A percentile compares a stretch with the other conserved stretches of the same genome.
These are phyloP conservation scores for Phorcus lineatus DNA, from an alignment of 2,888 invertebrate genomes.

Conservation along the genomic window DNA sequence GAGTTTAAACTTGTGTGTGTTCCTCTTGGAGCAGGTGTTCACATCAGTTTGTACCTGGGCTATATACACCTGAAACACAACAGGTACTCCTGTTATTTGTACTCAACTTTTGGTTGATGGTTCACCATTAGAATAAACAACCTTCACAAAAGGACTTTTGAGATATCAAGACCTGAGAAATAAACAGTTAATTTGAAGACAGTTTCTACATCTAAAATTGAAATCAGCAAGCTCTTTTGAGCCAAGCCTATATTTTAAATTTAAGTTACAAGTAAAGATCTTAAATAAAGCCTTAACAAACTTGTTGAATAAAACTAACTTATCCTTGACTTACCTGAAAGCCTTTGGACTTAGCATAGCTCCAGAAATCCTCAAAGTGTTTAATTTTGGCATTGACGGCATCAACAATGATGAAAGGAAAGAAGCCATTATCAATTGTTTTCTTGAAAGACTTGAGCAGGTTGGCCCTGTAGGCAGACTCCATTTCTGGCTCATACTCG, in stretches of 20 bases:
- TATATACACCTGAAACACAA: constrained; percentile 85
- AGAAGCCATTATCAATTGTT: constrained; percentile 91
- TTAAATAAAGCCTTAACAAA: too few relatives aligned
- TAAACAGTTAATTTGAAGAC: too few relatives aligned
- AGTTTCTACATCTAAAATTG: too few relatives aligned
- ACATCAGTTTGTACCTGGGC: constrained; percentile 90
- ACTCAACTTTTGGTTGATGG: too few relatives aligned
- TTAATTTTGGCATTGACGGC: constrained; percentile 87
- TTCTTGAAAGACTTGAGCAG: constrained; percentile 93
- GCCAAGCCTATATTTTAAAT: too few relatives aligned
- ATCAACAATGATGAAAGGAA: constrained; percentile 94
- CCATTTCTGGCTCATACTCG: constrained; percentile 91
- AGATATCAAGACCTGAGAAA: too few relatives aligned
- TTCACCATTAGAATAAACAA: too few relatives aligned
- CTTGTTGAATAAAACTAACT: too few relatives aligned
- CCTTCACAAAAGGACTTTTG: too few relatives aligned
- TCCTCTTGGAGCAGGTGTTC: constrained; percentile 86
- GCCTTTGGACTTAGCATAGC: constrained; percentile 85
- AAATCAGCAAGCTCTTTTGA: too few relatives aligned
- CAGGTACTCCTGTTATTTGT: too few relatives aligned
- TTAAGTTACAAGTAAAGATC: too few relatives aligned
- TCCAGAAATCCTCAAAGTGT: constrained; percentile 91
- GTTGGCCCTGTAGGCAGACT: constrained; percentile 87
- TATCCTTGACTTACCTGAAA: constrained; percentile 82
- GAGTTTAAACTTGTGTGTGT: constrained; percentile 87